Conservation (phyloP, 2,113 vertebrate genomes). For the Oenanthe melanoleuca region DNA sequence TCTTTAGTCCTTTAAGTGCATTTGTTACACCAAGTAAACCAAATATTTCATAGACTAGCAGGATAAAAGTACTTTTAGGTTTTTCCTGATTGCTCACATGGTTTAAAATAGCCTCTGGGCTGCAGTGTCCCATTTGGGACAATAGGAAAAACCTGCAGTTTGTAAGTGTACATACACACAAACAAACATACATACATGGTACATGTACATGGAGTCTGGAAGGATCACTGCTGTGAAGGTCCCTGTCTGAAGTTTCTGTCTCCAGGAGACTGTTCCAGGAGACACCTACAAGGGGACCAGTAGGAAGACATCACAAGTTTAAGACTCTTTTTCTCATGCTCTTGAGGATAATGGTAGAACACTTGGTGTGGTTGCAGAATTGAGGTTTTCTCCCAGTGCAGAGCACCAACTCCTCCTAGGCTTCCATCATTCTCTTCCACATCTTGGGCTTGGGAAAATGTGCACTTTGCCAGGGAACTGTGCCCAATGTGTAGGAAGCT, state of each 20-base stretch:
- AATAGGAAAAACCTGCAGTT: background rate
- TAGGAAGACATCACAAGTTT: background rate
- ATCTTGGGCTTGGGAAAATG: background rate
- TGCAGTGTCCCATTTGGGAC: background rate
- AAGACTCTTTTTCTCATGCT: background rate
- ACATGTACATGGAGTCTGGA: background rate
- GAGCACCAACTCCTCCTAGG: background rate
- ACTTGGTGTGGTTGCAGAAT: background rate
- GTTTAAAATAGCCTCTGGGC: background rate
- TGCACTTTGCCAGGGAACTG: background rate
- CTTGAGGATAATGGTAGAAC: background rate
- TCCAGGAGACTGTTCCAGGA: background rate
- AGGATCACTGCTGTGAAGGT: background rate
- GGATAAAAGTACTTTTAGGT: background rate
- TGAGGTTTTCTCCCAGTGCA: background rate
- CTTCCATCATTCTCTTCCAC: background rate
- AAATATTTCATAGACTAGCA: background rate
- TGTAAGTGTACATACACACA: background rate
- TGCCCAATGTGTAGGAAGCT: background rate
- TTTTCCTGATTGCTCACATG: background rate
- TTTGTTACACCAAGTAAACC: background rate
- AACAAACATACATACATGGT: no score
- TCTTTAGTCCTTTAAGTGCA: background rate
- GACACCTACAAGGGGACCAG: background rate
- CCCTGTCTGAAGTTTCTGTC: no score